Percentiles rank a stretch among this genome's conserved stretches.
These are phyloP conservation scores for Lucilia cuprina DNA, from an alignment of 1,140 invertebrate species.

Conservation along the genomic window DNA sequence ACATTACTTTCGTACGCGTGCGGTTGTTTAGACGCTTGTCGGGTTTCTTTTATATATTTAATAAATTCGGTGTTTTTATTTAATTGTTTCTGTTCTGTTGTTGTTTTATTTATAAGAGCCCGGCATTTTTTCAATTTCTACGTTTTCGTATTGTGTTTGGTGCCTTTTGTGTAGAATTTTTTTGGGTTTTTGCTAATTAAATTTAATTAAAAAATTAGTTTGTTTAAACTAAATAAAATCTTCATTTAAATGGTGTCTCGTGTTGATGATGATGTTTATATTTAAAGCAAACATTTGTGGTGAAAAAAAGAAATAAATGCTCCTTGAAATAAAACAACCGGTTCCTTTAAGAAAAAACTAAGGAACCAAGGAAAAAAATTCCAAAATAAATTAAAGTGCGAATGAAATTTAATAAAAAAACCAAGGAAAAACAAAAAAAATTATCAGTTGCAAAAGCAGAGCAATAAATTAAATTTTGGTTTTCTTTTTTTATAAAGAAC, in stretches of 20 bases:
- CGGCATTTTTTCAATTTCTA: constrained; percentile 24
- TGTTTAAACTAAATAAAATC: background rate
- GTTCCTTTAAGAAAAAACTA: background rate
- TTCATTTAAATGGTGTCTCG: background rate
- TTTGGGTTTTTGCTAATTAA: constrained; percentile 24
- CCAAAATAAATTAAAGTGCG: background rate
- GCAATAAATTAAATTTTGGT: background rate
- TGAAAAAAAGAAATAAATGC: background rate
- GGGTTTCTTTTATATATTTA: background rate
- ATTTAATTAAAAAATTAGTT: constrained; percentile 11
- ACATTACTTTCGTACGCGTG: background rate
- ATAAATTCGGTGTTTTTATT: background rate
- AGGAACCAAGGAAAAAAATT: background rate
- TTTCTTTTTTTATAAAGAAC: background rate
- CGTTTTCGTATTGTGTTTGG: background rate
- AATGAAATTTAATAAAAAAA: background rate
- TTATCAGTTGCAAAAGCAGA: background rate
- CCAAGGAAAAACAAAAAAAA: background rate
- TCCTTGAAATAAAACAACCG: constrained; percentile 8
- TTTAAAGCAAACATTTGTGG: background rate
- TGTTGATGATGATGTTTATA: background rate
- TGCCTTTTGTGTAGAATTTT: background rate
- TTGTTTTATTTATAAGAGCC: constrained; percentile 15
- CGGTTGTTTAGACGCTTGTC: constrained; percentile 1
- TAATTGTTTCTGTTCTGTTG: background rate